phyloP scores from a whole-genome alignment of 2,797 vertebrate genomes.

The Mus spretus region DNA sequence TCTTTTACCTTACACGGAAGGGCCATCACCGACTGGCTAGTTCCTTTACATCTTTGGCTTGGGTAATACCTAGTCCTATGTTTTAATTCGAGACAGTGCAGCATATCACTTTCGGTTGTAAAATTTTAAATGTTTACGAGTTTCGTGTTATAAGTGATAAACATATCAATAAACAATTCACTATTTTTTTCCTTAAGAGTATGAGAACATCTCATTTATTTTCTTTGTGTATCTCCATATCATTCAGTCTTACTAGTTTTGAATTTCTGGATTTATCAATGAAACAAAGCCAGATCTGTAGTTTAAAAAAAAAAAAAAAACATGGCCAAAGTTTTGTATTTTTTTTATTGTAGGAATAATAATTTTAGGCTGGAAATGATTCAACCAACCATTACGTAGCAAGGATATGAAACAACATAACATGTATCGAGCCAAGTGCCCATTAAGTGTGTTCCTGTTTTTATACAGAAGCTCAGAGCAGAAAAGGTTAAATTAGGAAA shows the following conservation, averaged over 20 bases:
- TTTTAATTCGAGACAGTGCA: not conserved
- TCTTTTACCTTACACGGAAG: not conserved
- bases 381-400: not conserved
- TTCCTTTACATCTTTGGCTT: conserved; percentile 4
- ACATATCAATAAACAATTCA: not conserved
- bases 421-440: not conserved
- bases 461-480: conserved; percentile 42
- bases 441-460: conserved; percentile 59
- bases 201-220: conserved; percentile 10
- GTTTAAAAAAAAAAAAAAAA: not conserved
- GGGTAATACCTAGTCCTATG: conserved; percentile 11
- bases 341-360: conserved; percentile 14
- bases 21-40: not conserved
- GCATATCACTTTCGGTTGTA: not conserved
- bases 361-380: conserved; percentile 63
- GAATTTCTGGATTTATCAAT: conserved; percentile 13
- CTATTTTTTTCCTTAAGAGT: conserved; percentile 41
- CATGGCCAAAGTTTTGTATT: conserved; percentile 12
- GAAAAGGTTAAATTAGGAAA: conserved; percentile 48
- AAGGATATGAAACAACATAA: not conserved
- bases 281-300: conserved; percentile 7
- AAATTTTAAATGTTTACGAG: not conserved
- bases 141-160: not conserved
- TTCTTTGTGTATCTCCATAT: conserved; percentile 29
- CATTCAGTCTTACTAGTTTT: conserved; percentile 3